Percentiles rank a stretch among this genome's conserved stretches.
Evolutionary conservation across 1,140 invertebrate species (phyloP).

Genomic region (Drosophila ananassae): DNA sequence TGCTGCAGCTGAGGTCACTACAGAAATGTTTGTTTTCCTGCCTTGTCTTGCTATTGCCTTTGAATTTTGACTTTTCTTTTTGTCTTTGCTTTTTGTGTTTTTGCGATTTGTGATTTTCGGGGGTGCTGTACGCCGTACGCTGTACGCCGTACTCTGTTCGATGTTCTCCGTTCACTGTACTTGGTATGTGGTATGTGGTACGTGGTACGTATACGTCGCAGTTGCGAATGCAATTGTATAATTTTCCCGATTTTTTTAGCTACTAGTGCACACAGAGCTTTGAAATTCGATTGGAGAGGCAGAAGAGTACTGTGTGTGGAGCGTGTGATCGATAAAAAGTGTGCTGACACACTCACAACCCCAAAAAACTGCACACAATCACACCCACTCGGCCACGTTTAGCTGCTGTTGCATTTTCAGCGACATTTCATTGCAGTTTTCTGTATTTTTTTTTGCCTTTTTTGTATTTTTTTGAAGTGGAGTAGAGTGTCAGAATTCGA

Average conservation of each 20-base stretch:
- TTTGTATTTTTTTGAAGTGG: conserved; percentile 1
- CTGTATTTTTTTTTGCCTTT: conserved; percentile 2
- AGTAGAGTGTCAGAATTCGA: conserved; percentile 13
- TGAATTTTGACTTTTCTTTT: conserved; percentile 8
- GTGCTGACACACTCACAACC: conserved; percentile 14
- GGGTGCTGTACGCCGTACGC: conserved; percentile 57
- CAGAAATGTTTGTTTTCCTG: conserved; percentile 46
- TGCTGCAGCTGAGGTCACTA: conserved; percentile 42
- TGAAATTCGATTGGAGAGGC: conserved; percentile 53
- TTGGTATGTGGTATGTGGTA: no score
- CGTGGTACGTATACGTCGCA: conserved; percentile 37
- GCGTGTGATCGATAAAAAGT: conserved; percentile 75
- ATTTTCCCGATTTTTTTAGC: conserved; percentile 47
- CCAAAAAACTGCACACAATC: conserved; percentile 17
- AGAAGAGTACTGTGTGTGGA: conserved; percentile 26
- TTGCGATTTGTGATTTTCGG: conserved; percentile 51
- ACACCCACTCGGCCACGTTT: conserved; percentile 37
- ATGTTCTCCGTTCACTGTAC: no score
- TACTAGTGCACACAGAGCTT: conserved; percentile 32
- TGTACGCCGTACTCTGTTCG: no score
- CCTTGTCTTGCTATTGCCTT: conserved; percentile 16
- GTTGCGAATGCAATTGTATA: conserved; percentile 74
- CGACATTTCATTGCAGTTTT: conserved; percentile 2
- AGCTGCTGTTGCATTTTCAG: conserved; percentile 47
- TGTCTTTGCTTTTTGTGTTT: conserved; percentile 38